Evolutionary conservation across 2,113 vertebrate genomes (phyloP).

Genomic region (Melanerpes formicivorus): DNA sequence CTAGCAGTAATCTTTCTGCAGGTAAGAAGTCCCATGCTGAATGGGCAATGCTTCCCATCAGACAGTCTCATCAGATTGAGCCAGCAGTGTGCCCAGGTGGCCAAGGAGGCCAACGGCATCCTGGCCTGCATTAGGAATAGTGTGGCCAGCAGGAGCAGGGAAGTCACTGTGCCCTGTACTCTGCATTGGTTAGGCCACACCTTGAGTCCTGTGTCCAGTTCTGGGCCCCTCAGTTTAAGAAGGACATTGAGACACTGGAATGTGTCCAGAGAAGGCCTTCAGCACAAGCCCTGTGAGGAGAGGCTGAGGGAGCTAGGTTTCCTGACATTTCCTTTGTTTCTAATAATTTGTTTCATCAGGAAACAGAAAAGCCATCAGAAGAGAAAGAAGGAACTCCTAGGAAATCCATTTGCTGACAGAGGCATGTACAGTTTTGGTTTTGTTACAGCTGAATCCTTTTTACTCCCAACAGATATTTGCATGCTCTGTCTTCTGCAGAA

Average conservation of each 20-base stretch:
- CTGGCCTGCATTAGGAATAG: too few species aligned
- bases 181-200: too few species aligned
- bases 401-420: slow-evolving; percentile 7
- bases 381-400: background rate
- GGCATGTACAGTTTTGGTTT: background rate
- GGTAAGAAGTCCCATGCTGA: slow-evolving; percentile 2
- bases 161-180: too few species aligned
- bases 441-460: background rate
- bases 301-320: background rate
- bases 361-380: background rate
- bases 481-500: background rate
- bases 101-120: too few species aligned
- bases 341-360: slow-evolving; percentile 27
- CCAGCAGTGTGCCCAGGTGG: too few species aligned
- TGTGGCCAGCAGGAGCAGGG: too few species aligned
- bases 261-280: too few species aligned
- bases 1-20: background rate
- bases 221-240: too few species aligned
- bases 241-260: too few species aligned
- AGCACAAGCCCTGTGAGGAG: too few species aligned
- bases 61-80: background rate
- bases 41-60: background rate
- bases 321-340: background rate
- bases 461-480: background rate
- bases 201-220: too few species aligned